phyloP scores from a whole-genome alignment of 2,888 invertebrate species.

The Brachyptera putata region DNA sequence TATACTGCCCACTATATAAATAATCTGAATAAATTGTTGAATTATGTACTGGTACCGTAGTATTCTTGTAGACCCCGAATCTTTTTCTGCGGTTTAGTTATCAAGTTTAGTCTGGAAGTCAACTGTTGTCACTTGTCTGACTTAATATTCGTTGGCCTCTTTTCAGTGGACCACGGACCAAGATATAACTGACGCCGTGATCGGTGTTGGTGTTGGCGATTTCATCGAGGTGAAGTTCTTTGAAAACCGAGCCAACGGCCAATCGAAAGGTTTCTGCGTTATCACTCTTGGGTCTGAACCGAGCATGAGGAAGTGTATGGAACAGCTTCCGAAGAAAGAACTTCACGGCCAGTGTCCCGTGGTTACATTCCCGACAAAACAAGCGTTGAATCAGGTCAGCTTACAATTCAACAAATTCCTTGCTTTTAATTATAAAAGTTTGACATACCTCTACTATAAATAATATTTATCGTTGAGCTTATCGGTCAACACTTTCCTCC shows the following conservation, averaged over 20 bases:
- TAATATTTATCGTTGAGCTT: no score
- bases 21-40: no score
- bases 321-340: slow-evolving; percentile 90
- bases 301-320: slow-evolving; percentile 85
- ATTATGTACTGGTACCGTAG: no score
- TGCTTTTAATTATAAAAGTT: no score
- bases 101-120: no score
- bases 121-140: no score
- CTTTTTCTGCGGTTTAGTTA: no score
- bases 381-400: slow-evolving; percentile 61
- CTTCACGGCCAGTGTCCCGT: slow-evolving; percentile 93
- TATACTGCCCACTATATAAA: no score
- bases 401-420: not conserved
- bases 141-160: not conserved
- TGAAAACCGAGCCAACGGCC: slow-evolving; percentile 97
- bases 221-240: slow-evolving; percentile 98
- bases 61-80: no score
- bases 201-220: slow-evolving; percentile 83
- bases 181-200: slow-evolving; percentile 88
- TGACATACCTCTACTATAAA: no score
- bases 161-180: slow-evolving; percentile 96
- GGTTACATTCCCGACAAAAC: slow-evolving; percentile 93
- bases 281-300: slow-evolving; percentile 90
- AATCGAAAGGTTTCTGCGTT: slow-evolving; percentile 97
- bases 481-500: no score